A percentile compares a stretch with the other conserved stretches of the same genome.
phyloP scores from a whole-genome alignment of 2,797 vertebrate genomes.

The Cuniculus paca region DNA sequence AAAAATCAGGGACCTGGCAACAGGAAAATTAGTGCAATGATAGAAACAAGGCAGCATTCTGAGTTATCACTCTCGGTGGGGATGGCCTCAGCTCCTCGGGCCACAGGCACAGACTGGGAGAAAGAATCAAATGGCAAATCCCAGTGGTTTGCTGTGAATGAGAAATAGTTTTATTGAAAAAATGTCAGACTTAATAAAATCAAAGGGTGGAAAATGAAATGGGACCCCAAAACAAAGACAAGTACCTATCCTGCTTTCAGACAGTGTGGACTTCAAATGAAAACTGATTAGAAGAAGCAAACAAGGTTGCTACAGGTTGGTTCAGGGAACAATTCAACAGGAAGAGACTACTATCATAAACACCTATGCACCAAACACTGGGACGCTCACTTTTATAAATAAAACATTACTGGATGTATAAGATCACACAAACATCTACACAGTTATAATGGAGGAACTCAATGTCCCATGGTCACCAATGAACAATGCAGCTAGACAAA shows the following conservation, averaged over 20 bases:
- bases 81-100: no score
- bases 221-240: not conserved
- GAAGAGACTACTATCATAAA: not conserved
- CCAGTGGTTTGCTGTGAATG: not conserved
- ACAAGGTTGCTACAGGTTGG: not conserved
- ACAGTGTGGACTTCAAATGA: not conserved
- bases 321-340: not conserved
- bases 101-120: not conserved
- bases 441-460: not conserved
- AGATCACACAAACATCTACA: not conserved
- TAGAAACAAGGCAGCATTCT: not conserved
- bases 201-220: not conserved
- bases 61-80: no score
- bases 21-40: not conserved
- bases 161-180: not conserved
- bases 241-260: not conserved
- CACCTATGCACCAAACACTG: not conserved
- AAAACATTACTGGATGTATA: not conserved
- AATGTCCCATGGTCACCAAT: not conserved
- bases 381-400: not conserved
- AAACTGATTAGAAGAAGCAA: not conserved
- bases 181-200: not conserved
- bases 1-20: not conserved
- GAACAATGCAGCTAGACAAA: not conserved
- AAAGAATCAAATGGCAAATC: not conserved